Evolutionary conservation across 1,140 invertebrate species (phyloP).

Genomic region (Ostrea denselamellosa): DNA sequence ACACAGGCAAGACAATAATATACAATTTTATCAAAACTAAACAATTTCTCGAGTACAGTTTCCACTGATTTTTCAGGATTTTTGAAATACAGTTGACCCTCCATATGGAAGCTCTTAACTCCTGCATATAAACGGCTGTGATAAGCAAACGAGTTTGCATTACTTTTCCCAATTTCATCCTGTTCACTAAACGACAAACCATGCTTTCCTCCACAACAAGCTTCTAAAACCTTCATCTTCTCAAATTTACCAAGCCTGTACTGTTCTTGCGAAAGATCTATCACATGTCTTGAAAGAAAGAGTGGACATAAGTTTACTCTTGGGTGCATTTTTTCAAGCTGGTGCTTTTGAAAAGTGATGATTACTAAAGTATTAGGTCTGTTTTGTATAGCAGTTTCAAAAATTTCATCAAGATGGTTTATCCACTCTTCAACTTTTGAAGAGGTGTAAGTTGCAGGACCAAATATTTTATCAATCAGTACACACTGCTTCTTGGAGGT

Average conservation of each 20-base stretch:
- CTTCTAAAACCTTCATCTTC: constrained; percentile 9
- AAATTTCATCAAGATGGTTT: constrained; percentile 45
- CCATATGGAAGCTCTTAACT: constrained; percentile 54
- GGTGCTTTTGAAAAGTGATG: constrained; percentile 48
- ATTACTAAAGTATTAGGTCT: constrained; percentile 49
- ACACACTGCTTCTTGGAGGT: constrained; percentile 50
- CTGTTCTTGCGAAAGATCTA: constrained; percentile 39
- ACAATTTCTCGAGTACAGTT: constrained; percentile 54
- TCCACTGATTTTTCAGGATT: constrained; percentile 48
- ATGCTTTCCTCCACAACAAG: constrained; percentile 40
- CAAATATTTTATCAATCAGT: constrained; percentile 57
- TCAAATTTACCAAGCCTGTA: constrained; percentile 37
- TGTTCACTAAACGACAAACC: constrained; percentile 15
- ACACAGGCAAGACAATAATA: constrained; percentile 48
- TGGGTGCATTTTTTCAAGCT: constrained; percentile 47
- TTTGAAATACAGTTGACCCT: constrained; percentile 51
- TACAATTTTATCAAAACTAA: constrained; percentile 52
- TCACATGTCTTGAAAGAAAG: constrained; percentile 14
- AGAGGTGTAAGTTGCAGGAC: constrained; percentile 41
- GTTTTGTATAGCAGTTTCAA: constrained; percentile 30
- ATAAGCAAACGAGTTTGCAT: constrained; percentile 21
- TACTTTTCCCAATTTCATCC: not conserved
- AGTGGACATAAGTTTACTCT: constrained; percentile 41
- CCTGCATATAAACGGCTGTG: constrained; percentile 43
- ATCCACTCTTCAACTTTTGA: constrained; percentile 51